Evolutionary conservation across 2,797 vertebrate genomes (phyloP).

Genomic region (Yasuhikotakia modesta): DNA sequence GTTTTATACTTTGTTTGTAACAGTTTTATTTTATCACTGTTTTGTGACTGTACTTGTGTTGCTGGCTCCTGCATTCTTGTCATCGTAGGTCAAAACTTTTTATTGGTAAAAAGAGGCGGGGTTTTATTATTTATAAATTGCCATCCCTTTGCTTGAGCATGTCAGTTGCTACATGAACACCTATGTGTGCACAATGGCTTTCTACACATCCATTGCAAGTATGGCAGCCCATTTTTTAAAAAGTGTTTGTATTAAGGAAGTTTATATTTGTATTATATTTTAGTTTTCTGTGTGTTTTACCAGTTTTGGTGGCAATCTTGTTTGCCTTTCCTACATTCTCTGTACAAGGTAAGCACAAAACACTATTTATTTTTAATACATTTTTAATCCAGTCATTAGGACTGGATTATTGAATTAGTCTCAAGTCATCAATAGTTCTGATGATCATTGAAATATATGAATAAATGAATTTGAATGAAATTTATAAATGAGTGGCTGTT

Average conservation of each 20-base stretch:
- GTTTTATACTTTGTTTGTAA: neutral
- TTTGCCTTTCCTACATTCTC: neutral
- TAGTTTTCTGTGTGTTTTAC: neutral
- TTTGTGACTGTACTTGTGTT: neutral
- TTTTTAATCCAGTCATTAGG: neutral
- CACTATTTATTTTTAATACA: no score
- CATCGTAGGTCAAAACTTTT: neutral
- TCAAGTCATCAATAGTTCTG: neutral
- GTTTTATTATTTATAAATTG: neutral
- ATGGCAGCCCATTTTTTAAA: neutral
- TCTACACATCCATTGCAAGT: neutral
- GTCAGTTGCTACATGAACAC: neutral
- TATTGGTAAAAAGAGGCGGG: neutral
- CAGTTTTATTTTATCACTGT: neutral
- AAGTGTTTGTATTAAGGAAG: neutral
- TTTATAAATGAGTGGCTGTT: no score
- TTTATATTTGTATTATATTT: neutral
- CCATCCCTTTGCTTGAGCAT: neutral
- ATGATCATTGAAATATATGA: neutral
- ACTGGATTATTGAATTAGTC: neutral
- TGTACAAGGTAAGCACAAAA: slow-evolving; percentile 26
- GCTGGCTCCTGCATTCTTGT: neutral
- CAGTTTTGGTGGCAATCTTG: neutral
- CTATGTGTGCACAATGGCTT: neutral
- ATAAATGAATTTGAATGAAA: no score